Percentiles rank a stretch among this genome's conserved stretches.
Conservation (phyloP, 2,888 invertebrate genomes). For the Calliphora vomitoria region DNA sequence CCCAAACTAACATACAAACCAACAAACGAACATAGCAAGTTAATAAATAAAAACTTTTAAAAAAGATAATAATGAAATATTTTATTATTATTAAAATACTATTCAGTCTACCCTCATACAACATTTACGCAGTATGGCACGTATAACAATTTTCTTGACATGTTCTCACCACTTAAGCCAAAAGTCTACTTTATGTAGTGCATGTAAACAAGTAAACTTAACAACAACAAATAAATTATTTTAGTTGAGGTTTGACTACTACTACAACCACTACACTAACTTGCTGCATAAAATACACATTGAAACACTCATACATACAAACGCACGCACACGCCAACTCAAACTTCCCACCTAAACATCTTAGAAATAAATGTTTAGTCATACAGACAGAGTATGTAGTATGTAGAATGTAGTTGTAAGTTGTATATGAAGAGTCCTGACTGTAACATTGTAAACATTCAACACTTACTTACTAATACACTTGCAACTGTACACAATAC, state of each 20-base stretch:
- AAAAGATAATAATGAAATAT: neutral
- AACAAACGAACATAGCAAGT: too few species aligned
- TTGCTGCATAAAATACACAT: conserved; percentile 1
- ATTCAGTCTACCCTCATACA: neutral
- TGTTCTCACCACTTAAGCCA: conserved; percentile 74
- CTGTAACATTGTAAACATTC: conserved; percentile 41
- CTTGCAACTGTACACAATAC: conserved; percentile 42
- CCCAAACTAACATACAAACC: too few species aligned
- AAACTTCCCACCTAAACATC: conserved; percentile 1
- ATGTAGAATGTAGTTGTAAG: neutral
- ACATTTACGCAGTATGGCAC: conserved; percentile 60
- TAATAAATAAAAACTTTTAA: too few species aligned
- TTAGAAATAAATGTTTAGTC: conserved; percentile 36
- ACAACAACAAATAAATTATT: conserved; percentile 73
- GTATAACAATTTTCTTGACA: conserved; percentile 73
- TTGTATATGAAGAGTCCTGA: conserved; percentile 15
- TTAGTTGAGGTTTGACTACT: conserved; percentile 69
- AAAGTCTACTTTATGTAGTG: conserved; percentile 73
- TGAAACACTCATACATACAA: too few species aligned
- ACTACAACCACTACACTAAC: conserved; percentile 54
- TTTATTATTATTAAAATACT: neutral
- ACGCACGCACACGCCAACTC: neutral
- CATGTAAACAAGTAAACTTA: conserved; percentile 74
- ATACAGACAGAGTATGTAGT: neutral
- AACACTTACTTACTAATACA: neutral